phyloP scores from a whole-genome alignment of 2,797 vertebrate genomes.

The Hirundo rustica region DNA sequence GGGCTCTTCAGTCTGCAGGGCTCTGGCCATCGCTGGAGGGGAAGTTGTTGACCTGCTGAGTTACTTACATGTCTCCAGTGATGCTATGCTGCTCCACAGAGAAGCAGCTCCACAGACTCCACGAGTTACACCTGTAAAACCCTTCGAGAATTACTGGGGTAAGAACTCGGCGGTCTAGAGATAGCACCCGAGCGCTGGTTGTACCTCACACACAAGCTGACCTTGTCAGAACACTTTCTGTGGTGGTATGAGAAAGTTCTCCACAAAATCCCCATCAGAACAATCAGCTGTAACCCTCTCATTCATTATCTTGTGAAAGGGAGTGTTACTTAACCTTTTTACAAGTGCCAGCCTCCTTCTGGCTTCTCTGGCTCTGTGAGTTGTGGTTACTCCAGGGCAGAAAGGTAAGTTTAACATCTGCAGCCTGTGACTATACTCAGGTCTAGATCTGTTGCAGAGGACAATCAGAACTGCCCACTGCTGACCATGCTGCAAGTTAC shows the following conservation, averaged over 20 bases:
- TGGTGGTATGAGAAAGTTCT: neutral
- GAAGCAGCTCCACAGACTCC: constrained; percentile 3
- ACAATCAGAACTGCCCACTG: neutral
- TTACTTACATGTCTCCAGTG: neutral
- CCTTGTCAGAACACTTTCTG: neutral
- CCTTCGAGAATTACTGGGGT: neutral
- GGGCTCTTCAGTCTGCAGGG: neutral
- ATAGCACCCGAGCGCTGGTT: neutral
- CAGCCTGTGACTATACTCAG: neutral
- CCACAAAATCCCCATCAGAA: neutral
- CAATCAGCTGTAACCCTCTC: neutral
- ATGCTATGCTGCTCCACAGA: neutral
- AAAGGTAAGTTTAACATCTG: neutral
- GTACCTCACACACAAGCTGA: neutral
- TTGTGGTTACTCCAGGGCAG: neutral
- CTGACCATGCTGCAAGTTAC: neutral
- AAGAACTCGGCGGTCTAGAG: neutral
- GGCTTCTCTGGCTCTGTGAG: neutral
- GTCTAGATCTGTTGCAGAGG: neutral
- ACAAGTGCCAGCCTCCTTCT: neutral
- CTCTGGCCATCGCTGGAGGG: neutral
- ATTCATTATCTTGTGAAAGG: neutral
- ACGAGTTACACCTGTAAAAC: neutral
- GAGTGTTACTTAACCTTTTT: neutral
- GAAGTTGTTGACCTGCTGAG: neutral